Base-by-base conservation (phyloP, 2,113 vertebrate genomes). In the Formicarius rufipectus region DNA sequence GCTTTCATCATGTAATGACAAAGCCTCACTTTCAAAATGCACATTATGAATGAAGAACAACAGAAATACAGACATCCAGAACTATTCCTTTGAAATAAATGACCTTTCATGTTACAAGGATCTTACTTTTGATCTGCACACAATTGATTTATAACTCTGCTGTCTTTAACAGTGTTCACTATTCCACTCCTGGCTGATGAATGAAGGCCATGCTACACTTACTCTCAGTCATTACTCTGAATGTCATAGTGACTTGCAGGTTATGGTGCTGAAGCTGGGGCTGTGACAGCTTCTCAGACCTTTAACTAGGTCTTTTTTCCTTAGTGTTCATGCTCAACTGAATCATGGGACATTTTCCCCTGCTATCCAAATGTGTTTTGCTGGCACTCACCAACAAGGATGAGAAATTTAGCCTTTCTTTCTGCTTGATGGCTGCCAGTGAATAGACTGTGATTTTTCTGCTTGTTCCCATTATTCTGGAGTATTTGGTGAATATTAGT, bases 371-470 rank as follows among this genome's bases (percentile, higher is more conserved):
- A 63, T 45, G 63, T 88, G 35, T 91, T 96, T 87, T 87, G 16
- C 78, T 90, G 92, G 59, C 55, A 62, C 24, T 90, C 44, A 67
- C 55, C 55, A 84, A 56, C 37, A 88, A 55, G 28, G 50, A 85
- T 84, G 85, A 87, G 42, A 97, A 92, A 93, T 93, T 50, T 50
- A 63, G 40, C 17, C 2, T 62, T 64, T 82, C 56, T 89, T 91
- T 89, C 56, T 91, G 47, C 40, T 84, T 3, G 4, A 42, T 87
- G 56, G 62, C 53, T 87, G 76, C 79, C 49, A 75, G 39, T 92
- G 84, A 94, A 95, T 87, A 84, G 89, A 53, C 45, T 82, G 39
- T 84, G 93, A 96, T 95, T 95, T 96, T 58, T 44, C 20, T 63
- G 47, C 66, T 79, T 77, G 19, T 60, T 93, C 39, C 39, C 40